phyloP scores from a whole-genome alignment of 2,888 invertebrate species.

The Ferrisia virgata region DNA sequence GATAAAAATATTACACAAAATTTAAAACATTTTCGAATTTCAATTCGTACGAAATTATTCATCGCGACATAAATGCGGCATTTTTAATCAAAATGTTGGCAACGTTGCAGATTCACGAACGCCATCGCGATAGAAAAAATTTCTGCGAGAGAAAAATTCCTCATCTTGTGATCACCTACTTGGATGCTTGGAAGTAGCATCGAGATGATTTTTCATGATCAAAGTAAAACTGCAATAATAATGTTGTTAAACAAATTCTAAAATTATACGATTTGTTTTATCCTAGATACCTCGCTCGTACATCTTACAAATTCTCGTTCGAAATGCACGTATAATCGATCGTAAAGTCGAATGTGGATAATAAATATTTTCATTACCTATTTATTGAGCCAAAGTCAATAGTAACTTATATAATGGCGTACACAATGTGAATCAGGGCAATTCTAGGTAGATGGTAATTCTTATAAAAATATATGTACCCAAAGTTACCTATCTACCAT shows the following conservation, averaged over 20 bases:
- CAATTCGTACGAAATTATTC: neutral
- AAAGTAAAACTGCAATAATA: neutral
- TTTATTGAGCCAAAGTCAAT: neutral
- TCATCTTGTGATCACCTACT: neutral
- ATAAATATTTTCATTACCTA: neutral
- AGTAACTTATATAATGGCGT: neutral
- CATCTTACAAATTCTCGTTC: neutral
- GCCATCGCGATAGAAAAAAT: neutral
- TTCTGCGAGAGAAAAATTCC: neutral
- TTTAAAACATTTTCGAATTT: neutral
- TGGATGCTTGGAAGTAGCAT: neutral
- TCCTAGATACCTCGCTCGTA: neutral
- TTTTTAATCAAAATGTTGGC: neutral
- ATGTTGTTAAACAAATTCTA: neutral
- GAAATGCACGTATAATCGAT: neutral
- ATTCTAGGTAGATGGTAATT: neutral
- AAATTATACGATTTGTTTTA: neutral
- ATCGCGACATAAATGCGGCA: neutral
- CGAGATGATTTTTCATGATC: constrained; percentile 2
- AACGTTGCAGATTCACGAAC: neutral
- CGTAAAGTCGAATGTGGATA: neutral
- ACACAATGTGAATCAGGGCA: neutral
- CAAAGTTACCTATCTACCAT: too few species aligned
- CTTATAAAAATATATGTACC: too few species aligned
- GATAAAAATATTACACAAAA: neutral